A percentile compares a stretch with the other conserved stretches of the same genome.
phyloP scores from a whole-genome alignment of 2,888 invertebrate species.

The Mechanitis mazaeus region DNA sequence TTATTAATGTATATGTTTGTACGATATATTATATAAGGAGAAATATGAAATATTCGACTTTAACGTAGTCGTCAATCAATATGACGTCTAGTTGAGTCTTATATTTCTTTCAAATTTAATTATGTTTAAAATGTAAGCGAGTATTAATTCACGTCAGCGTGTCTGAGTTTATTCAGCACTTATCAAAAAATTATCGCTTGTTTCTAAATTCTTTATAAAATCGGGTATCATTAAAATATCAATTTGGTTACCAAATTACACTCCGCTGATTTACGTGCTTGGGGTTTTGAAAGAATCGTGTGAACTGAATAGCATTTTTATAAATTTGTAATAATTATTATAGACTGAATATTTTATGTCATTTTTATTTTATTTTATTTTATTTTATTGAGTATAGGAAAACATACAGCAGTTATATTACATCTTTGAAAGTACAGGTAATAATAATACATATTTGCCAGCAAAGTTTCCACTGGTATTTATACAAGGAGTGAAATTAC shows the following conservation, averaged over 20 bases:
- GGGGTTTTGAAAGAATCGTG: neutral
- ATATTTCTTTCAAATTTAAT: neutral
- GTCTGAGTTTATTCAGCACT: constrained; percentile 3
- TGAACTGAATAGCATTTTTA: neutral
- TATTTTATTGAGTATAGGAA: no score
- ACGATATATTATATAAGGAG: no score
- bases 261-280: neutral
- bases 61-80: no score
- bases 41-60: no score
- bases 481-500: no score
- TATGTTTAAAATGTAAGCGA: neutral
- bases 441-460: no score
- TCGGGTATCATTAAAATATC: constrained; percentile 5
- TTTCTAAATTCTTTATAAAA: constrained; percentile 4
- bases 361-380: no score
- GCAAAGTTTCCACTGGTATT: no score
- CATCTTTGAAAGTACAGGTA: no score
- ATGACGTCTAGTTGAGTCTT: neutral
- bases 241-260: constrained; percentile 8
- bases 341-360: neutral
- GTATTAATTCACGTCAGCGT: neutral
- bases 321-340: neutral
- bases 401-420: no score
- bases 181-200: constrained; percentile 5
- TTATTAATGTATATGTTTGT: no score